Evolutionary conservation across 2,113 vertebrate species (phyloP).

Genomic region (Rhombomys opimus): DNA sequence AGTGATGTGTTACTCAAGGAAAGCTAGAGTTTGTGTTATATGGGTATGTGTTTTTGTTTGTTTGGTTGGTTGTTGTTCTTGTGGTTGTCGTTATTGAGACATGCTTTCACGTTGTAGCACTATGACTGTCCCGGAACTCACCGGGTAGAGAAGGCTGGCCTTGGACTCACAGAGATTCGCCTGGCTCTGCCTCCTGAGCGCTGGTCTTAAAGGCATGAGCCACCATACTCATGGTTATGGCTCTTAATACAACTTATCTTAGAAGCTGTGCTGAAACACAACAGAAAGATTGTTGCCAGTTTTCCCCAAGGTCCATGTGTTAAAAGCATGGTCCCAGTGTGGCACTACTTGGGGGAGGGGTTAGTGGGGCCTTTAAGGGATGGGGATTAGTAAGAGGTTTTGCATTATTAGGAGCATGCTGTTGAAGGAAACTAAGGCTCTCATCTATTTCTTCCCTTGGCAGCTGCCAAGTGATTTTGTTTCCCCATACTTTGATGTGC

Average conservation of each 20-base stretch:
- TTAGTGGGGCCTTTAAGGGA: not conserved
- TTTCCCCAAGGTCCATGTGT: not conserved
- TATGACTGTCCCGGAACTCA: not conserved
- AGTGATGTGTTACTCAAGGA: not conserved
- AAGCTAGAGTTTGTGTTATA: constrained; percentile 42
- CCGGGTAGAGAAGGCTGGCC: not conserved
- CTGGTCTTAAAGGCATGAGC: not conserved
- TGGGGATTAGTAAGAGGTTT: not conserved
- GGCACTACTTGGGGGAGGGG: not conserved
- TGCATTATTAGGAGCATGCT: not conserved
- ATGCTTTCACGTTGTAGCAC: too few species aligned
- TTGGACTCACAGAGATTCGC: not conserved
- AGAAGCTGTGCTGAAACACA: not conserved
- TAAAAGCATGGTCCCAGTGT: not conserved
- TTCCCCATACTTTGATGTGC: not conserved
- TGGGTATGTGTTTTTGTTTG: not conserved
- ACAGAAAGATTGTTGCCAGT: not conserved
- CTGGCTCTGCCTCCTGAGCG: not conserved
- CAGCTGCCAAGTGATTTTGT: not conserved
- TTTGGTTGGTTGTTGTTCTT: not conserved
- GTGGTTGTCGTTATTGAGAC: not conserved
- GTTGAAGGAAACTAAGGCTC: not conserved
- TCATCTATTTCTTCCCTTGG: not conserved
- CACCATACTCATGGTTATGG: not conserved
- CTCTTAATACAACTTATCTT: constrained; percentile 41